Evolutionary conservation across 2,797 vertebrate species (phyloP), one percentile per base, ranked within the genome.

Genomic region (Poeciliopsis turneri): DNA sequence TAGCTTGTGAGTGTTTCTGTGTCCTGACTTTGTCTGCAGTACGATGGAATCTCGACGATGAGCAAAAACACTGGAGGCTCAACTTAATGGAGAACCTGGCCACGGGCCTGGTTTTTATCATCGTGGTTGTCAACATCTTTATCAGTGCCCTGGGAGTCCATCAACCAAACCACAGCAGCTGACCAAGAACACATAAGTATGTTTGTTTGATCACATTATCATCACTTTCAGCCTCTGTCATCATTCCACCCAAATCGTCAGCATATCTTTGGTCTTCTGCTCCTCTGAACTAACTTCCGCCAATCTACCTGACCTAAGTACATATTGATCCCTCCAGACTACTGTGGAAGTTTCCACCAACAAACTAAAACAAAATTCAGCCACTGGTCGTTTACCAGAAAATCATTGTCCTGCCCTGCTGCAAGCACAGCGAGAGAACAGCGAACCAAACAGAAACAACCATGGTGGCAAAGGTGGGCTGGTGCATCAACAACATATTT

Each of bases 91-190:
- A 98, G 90, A 96, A 96, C 89, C 45, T 97, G 81, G 90, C 96
- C 79, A 97, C 96, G 0, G 91, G 92, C 78, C 92, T 98, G 23
- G 94, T 97, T 71, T 97, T 97, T 87, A 90, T 97, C 87, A 97
- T 97, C 0, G 96, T 97, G 2, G 96, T 97, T 13, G 93, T 97
- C 79, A 98, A 97, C 76, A 87, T 98, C 91, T 97, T 98, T 89
- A 97, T 97, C 89, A 97, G 97, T 2, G 97, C 96, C 25, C 97
- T 98, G 20, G 96, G 97, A 28, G 96, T 98, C 49, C 97, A 97
- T 90, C 94, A 92, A 72, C 94, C 95, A 0, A 85, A 86, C 53
- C 72, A 16, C 46, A 74, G 76, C 0, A 23, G 78, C 82, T 91
- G 78, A 90, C 30, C 25, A 68, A 73, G 55, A 77, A 84, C 36